Evolutionary conservation across 1,140 invertebrate species (phyloP).

Genomic region (Eubasilissa regina): DNA sequence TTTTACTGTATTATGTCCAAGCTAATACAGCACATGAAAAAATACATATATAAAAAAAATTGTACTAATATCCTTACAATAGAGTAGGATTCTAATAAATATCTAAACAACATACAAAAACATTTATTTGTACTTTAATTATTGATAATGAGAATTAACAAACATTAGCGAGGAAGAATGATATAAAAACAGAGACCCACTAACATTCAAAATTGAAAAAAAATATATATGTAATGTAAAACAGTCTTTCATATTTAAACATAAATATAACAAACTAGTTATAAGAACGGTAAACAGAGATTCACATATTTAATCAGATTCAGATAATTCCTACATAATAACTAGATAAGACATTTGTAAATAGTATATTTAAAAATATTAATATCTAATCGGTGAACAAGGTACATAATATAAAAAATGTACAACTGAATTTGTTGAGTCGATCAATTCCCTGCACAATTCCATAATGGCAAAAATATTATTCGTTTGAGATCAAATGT

Average conservation of each 20-base stretch:
- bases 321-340: no score
- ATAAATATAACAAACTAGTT: background rate
- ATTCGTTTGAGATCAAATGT: no score
- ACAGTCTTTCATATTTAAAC: background rate
- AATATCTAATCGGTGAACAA: no score
- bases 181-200: constrained; percentile 4
- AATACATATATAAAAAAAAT: constrained; percentile 37
- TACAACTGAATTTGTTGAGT: no score
- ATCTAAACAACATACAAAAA: constrained; percentile 1
- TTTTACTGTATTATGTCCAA: no score
- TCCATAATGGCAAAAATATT: no score
- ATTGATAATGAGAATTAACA: constrained; percentile 21
- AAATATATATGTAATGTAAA: background rate
- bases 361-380: no score
- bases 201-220: background rate
- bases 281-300: no score
- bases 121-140: constrained; percentile 34
- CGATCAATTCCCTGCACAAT: no score
- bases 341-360: no score
- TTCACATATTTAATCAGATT: no score
- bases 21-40: background rate
- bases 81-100: background rate
- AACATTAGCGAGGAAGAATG: background rate
- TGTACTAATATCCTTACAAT: constrained; percentile 17
- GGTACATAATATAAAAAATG: no score